Base-by-base conservation (phyloP, 1,140 invertebrate genomes). In the Calephelis virginiensis region DNA sequence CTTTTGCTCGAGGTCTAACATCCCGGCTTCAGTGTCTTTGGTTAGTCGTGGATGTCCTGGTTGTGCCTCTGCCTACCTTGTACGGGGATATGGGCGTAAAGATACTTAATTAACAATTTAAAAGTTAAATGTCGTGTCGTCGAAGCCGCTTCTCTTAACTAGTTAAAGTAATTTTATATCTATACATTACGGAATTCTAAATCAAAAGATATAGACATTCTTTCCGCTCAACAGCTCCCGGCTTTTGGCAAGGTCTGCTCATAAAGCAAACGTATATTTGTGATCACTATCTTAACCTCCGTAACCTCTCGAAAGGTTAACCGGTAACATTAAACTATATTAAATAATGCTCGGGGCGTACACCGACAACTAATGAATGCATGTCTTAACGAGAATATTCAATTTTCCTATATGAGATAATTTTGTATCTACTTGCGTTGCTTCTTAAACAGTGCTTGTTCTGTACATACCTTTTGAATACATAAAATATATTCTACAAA, bases 221-320 rank as follows among this genome's bases (percentile, higher is more conserved):
- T 56, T 56, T 56, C 53, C 53, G 53, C 53, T 56, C 28, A 56
- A 17, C 28, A 56, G 53, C 53, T 56, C 53, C 53, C 28, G 10
- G 5, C 53, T 56, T 56, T 56, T 2, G 53, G 53, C 53, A 56
- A 56, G 53, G 53, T 56, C 53, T 56, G 53, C 17, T 56, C 53
- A 28, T 28, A 56, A 56, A 37, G 9, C 53, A 9, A 37, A 56
- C 56, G 37, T 59, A n/a, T n/a, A 59, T 6, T 59, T 11, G 37
- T 37, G 56, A 59, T 38, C 38, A 59, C 28, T 38, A 59, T 59
- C 28, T 37, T 56, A 56, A 56, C 53, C 53, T 56, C 37, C 14
- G 53, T 56, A 56, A 56, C 53, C 53, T 56, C 28, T 56, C 28
- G 53, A 56, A 56, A 56, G 53, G 53, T 56, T 56, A 56, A 56